Evolutionary conservation across 2,888 invertebrate genomes (phyloP).

Genomic region (Lasioglossum figueresi): DNA sequence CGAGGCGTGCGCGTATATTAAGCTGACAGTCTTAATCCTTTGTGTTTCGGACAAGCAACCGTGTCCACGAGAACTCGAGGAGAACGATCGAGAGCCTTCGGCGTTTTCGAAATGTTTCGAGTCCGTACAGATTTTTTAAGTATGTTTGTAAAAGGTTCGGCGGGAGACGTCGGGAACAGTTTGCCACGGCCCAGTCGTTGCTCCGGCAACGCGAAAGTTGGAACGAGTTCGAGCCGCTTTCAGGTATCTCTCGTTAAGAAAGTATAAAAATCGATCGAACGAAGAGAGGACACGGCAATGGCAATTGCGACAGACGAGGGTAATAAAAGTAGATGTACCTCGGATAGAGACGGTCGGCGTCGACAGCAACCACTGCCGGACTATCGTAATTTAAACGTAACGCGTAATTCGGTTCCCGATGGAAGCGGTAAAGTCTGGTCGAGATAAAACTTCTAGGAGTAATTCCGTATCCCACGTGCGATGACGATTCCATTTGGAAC

Average conservation of each 20-base stretch:
- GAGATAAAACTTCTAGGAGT: slow-evolving; percentile 70
- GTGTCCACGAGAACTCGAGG: neutral
- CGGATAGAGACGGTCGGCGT: slow-evolving; percentile 36
- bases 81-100: neutral
- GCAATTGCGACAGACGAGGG: slow-evolving; percentile 31
- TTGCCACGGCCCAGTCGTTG: neutral
- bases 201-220: slow-evolving; percentile 5
- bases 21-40: neutral
- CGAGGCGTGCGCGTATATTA: neutral
- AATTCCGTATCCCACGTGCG: slow-evolving; percentile 31
- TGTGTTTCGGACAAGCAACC: neutral
- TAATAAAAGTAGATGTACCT: slow-evolving; percentile 31
- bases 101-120: neutral
- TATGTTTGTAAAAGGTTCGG: neutral
- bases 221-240: slow-evolving; percentile 9
- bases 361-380: slow-evolving; percentile 1
- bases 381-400: slow-evolving; percentile 71
- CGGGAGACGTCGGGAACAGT: neutral
- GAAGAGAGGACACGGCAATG: slow-evolving; percentile 20
- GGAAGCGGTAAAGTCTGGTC: slow-evolving; percentile 42
- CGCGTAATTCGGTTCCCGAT: slow-evolving; percentile 67
- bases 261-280: slow-evolving; percentile 18
- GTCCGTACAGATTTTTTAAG: neutral
- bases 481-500: neutral
- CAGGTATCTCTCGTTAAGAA: slow-evolving; percentile 14